Evolutionary conservation across 2,888 invertebrate genomes (phyloP), one percentile per base, ranked within the genome.

Genomic region (Platynereis dumerilii): DNA sequence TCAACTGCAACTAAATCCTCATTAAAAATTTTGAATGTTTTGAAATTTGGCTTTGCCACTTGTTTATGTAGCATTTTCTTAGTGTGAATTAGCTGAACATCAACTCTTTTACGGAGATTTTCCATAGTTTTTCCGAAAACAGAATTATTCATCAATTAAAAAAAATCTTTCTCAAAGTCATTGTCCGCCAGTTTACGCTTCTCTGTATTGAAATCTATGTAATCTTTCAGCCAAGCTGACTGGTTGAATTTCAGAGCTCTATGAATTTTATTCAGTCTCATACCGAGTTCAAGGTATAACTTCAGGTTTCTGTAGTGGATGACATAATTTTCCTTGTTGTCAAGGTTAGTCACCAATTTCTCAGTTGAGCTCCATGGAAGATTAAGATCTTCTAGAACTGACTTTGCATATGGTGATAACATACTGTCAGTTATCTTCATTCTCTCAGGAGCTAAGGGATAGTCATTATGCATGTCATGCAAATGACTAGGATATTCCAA

Each of bases 51-150:
- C 60, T 67, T 72, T 39, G 39, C 52, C 24, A 15, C 15, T 48
- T 22, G 45, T 28, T 55, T 3, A 24, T 24, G 45, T 26, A 44
- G 5, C 34, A 27, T 62, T 22, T 54, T 22, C 44, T 65, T 44
- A 7, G 20, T 20, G 7, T 52, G 3, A 12, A 68, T 65, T 26
- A 80, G 55, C 27, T 69, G 57, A 1, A 87, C 74, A 70, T 81
- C 76, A 20, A 76, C 72, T 58, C 76, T 72, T 57, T 83, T 84
- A 42, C 80, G 69, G 15, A 82, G 78, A 74, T 85, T 85, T 72
- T 84, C 84, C 78, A 84, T 83, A 1, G 81, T 81, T 75, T 84
- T 85, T 2, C 81, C 79, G 70, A 78, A 83, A 24, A 79, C 75
- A 12, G 73, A 65, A 67, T 84, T 72, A 69, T 76, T 58, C 79